Conservation (phyloP, 2,888 invertebrate genomes). For the Eristalis arbustorum region DNA sequence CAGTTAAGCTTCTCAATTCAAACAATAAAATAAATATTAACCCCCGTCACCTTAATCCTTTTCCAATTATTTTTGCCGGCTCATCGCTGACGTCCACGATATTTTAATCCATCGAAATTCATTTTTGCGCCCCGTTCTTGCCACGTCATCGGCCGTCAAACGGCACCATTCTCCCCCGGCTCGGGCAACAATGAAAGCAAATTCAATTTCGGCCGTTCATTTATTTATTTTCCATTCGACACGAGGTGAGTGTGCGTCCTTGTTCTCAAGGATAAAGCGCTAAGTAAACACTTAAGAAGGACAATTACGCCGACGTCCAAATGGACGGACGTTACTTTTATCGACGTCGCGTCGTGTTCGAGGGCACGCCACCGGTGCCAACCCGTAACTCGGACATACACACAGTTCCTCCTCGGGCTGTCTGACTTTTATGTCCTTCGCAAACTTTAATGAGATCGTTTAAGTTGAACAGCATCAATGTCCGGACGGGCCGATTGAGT, state of each 20-base stretch:
- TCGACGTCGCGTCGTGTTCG: conserved; percentile 34
- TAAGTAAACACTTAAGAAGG: conserved; percentile 36
- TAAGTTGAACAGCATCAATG: conserved; percentile 38
- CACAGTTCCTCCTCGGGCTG: not conserved
- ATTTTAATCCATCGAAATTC: conserved; percentile 11
- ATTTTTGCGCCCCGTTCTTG: not conserved
- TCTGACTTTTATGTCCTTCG: conserved; percentile 56
- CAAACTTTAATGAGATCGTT: conserved; percentile 64
- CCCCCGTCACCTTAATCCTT: conserved; percentile 4
- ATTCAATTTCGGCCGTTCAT: conserved; percentile 23
- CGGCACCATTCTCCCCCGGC: not conserved
- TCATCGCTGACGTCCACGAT: not conserved
- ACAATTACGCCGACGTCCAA: conserved; percentile 47
- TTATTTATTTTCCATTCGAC: conserved; percentile 33
- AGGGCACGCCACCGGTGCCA: not conserved
- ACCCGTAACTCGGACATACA: not conserved
- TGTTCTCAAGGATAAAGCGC: conserved; percentile 33
- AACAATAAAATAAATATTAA: conserved; percentile 16
- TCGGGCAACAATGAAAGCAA: not conserved
- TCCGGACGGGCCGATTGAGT: conserved; percentile 11
- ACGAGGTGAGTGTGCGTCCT: conserved; percentile 25
- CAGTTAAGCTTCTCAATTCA: not conserved
- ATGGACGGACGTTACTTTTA: conserved; percentile 44
- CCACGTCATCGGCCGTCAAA: not conserved
- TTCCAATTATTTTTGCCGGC: conserved; percentile 27